A percentile compares a stretch with the other conserved stretches of the same genome.
phyloP scores from a whole-genome alignment of 1,140 invertebrate genomes.

The Metopolophium dirhodum region DNA sequence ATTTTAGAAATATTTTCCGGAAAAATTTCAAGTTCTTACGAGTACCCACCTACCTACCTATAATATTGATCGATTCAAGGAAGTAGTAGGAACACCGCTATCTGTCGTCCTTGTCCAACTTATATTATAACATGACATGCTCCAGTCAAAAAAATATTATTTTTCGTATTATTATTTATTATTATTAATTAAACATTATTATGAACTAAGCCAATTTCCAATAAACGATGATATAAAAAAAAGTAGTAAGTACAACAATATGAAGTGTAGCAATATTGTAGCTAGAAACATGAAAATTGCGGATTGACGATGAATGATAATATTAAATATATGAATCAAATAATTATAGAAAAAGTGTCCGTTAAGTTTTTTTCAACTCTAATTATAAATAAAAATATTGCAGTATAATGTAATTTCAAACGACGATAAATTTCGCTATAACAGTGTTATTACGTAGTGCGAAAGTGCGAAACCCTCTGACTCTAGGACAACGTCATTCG shows the following conservation, averaged over 20 bases:
- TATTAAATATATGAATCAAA: not conserved
- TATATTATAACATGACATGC: not conserved
- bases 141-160: not conserved
- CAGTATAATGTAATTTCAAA: not conserved
- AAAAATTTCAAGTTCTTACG: not conserved
- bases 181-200: not conserved
- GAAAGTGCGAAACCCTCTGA: not conserved
- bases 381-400: not conserved
- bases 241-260: not conserved
- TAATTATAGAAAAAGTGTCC: not conserved
- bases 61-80: constrained; percentile 6
- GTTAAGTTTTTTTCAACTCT: not conserved
- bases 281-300: not conserved
- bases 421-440: not conserved
- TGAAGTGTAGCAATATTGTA: not conserved
- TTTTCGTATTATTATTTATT: not conserved
- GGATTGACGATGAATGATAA: not conserved
- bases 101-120: not conserved
- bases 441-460: not conserved
- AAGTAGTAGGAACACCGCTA: not conserved
- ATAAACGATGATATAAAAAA: not conserved
- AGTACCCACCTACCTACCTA: not conserved
- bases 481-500: not conserved
- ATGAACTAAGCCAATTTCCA: not conserved
- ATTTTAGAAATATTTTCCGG: not conserved